phyloP scores from a whole-genome alignment of 2,797 vertebrate genomes.

The Bryconaethiops microstoma region DNA sequence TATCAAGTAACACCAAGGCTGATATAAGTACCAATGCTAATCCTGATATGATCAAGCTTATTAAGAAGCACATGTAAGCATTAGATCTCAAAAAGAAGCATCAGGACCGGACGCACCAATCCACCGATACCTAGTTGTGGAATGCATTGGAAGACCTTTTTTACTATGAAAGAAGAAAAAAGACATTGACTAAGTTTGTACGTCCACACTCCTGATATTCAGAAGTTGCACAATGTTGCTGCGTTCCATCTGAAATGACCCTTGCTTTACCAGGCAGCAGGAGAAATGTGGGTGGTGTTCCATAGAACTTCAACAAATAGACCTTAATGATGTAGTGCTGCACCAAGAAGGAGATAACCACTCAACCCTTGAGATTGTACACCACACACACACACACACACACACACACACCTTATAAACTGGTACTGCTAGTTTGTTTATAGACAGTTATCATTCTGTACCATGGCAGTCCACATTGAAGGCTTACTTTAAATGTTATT shows the following conservation, averaged over 20 bases:
- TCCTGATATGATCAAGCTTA: too few species aligned
- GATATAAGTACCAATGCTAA: background rate
- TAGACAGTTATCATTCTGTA: constrained; percentile 23
- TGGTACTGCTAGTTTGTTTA: constrained; percentile 28
- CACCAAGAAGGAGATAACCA: constrained; percentile 40
- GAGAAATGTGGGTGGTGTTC: constrained; percentile 16
- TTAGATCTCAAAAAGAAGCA: too few species aligned
- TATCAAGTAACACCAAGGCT: too few species aligned
- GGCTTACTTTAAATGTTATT: constrained; percentile 37
- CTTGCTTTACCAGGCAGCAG: background rate
- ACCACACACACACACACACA: constrained; percentile 13
- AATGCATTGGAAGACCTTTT: too few species aligned
- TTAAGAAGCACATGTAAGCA: too few species aligned
- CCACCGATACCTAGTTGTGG: too few species aligned
- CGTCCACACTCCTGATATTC: background rate
- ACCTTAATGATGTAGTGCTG: constrained; percentile 42
- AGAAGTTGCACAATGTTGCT: background rate
- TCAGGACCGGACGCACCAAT: too few species aligned
- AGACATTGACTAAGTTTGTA: background rate
- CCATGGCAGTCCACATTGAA: constrained; percentile 34
- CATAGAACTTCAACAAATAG: constrained; percentile 39
- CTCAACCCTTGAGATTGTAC: constrained; percentile 11
- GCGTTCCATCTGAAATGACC: background rate
- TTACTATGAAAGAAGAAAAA: background rate
- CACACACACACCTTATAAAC: constrained; percentile 12